Conservation (phyloP, 2,888 invertebrate genomes). For the Monoplex corrugatus region DNA sequence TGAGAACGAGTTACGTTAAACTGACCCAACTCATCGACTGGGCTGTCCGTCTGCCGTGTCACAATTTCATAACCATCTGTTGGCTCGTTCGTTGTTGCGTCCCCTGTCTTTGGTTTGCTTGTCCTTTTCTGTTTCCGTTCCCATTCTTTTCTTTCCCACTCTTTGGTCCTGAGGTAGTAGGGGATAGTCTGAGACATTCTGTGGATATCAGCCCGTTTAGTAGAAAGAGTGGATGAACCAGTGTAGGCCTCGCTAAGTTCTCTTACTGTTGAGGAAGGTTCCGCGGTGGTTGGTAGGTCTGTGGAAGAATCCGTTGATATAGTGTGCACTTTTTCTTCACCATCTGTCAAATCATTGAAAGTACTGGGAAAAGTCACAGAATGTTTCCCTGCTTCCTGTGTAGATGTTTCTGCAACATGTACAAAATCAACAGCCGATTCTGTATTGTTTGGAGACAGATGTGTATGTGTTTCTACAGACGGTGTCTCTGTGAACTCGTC, state of each 20-base stretch:
- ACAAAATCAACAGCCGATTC: not conserved
- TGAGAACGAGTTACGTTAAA: too few relatives aligned
- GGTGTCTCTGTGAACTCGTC: not conserved
- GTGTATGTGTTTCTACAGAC: too few relatives aligned
- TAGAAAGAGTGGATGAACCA: not conserved
- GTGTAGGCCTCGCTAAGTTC: not conserved
- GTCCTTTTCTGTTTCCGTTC: not conserved
- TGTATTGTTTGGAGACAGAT: not conserved
- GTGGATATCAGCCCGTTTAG: not conserved
- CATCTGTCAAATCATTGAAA: not conserved
- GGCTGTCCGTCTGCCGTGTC: not conserved
- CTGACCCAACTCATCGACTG: too few relatives aligned
- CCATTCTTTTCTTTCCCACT: constrained; percentile 33
- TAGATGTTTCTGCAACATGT: not conserved
- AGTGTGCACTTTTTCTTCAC: not conserved
- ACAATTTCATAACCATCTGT: not conserved
- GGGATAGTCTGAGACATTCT: not conserved
- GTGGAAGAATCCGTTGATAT: not conserved
- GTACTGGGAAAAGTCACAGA: not conserved
- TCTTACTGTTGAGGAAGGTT: not conserved
- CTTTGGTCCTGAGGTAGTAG: constrained; percentile 37
- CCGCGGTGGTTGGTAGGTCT: not conserved
- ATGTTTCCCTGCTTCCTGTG: not conserved
- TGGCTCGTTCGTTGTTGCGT: not conserved
- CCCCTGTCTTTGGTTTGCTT: not conserved